Evolutionary conservation across 2,113 vertebrate genomes (phyloP).

Genomic region (Varanus komodoensis): DNA sequence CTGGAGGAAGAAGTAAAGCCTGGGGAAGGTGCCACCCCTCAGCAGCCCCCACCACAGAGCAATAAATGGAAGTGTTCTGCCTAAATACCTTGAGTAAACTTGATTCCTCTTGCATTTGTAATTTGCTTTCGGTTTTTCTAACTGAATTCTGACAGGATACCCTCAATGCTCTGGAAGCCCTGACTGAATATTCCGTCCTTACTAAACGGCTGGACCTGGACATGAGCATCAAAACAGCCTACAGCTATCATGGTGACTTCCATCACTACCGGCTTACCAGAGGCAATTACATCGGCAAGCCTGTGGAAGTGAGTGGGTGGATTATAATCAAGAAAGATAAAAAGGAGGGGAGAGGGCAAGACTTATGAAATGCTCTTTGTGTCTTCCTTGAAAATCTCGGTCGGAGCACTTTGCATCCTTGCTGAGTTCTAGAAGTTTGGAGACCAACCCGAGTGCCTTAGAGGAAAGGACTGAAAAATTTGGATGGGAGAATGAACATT

Average conservation of each 20-base stretch:
- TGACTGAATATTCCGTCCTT: slow-evolving; percentile 84
- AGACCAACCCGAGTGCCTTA: no score
- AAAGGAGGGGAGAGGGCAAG: background rate
- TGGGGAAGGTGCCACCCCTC: no score
- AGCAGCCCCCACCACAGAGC: no score
- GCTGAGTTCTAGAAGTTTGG: no score
- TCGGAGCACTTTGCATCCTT: no score
- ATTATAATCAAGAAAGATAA: background rate
- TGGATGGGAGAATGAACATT: no score
- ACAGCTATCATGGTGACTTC: slow-evolving; percentile 75
- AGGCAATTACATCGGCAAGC: slow-evolving; percentile 76
- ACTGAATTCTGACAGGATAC: slow-evolving; percentile 83
- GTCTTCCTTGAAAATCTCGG: background rate
- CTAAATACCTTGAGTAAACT: background rate
- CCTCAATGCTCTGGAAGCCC: slow-evolving; percentile 85
- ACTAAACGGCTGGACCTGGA: slow-evolving; percentile 72
- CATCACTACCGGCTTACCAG: slow-evolving; percentile 75
- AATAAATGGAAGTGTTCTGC: background rate
- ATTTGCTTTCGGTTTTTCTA: slow-evolving; percentile 20
- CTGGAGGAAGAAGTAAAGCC: no score
- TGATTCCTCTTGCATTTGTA: background rate
- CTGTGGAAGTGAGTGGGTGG: slow-evolving; percentile 75
- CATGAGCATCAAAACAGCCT: slow-evolving; percentile 83
- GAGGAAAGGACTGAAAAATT: no score
- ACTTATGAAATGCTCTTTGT: background rate